These are phyloP conservation scores for Apocrypta bakeri DNA, from an alignment of 1,140 invertebrate species.

Conservation along the genomic window DNA sequence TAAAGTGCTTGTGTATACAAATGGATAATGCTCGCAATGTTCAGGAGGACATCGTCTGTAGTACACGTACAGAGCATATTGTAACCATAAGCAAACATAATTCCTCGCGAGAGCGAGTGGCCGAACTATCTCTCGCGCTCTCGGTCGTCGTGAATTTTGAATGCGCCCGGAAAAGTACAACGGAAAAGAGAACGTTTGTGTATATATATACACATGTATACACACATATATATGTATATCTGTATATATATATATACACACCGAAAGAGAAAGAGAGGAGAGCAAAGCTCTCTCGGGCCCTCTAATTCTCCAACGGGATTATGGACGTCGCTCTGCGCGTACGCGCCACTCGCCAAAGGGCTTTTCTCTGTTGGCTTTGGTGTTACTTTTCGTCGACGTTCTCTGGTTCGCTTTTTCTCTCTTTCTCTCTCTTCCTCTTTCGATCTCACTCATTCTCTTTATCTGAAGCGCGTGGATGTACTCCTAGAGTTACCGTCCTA, in stretches of 20 bases:
- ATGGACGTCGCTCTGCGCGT: not conserved
- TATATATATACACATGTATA: not conserved
- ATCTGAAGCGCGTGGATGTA: not conserved
- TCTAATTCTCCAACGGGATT: conserved; percentile 34
- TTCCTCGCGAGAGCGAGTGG: not conserved
- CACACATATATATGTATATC: not conserved
- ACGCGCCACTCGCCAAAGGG: not conserved
- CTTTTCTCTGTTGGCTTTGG: not conserved
- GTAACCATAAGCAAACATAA: not conserved
- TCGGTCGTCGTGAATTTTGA: conserved; percentile 11
- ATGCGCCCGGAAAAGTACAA: not conserved
- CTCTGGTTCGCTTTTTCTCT: not conserved
- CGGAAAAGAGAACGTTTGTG: not conserved
- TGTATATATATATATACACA: too few species aligned
- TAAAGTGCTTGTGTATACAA: not conserved
- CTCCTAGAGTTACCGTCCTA: not conserved
- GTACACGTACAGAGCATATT: not conserved
- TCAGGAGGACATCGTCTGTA: not conserved
- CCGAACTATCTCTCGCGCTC: not conserved
- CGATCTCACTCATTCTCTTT: too few species aligned
- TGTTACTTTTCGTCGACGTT: not conserved
- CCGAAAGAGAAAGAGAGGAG: not conserved
- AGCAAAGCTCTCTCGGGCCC: not conserved
- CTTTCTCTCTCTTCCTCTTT: not conserved
- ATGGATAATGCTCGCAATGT: not conserved